A percentile compares a stretch with the other conserved stretches of the same genome.
phyloP scores from a whole-genome alignment of 2,113 vertebrate species.

The Macheiramphus alcinus region DNA sequence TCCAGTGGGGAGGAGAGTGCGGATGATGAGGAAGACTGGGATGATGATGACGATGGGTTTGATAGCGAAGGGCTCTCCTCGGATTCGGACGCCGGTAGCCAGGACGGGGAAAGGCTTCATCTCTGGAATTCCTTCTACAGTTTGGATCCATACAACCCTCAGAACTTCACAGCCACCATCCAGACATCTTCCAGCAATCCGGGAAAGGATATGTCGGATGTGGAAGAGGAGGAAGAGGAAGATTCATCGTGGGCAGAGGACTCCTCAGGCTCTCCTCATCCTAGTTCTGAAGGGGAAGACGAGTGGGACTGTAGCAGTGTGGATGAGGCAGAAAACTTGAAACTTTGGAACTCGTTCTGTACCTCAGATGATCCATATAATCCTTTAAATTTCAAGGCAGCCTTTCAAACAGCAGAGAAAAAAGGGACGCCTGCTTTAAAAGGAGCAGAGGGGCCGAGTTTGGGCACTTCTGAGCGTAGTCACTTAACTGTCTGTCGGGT shows the following conservation, averaged over 20 bases:
- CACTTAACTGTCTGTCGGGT: not conserved
- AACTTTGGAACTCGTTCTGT: constrained; percentile 85
- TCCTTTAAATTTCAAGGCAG: constrained; percentile 87
- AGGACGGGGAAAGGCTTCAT: constrained; percentile 67
- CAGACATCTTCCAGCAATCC: constrained; percentile 54
- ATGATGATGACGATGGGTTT: constrained; percentile 83
- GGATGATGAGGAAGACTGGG: constrained; percentile 69
- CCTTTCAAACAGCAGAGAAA: constrained; percentile 73
- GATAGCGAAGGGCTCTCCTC: constrained; percentile 83
- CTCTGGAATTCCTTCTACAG: constrained; percentile 84
- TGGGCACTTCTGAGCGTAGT: not conserved
- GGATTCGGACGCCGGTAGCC: constrained; percentile 58
- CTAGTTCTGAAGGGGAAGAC: constrained; percentile 57
- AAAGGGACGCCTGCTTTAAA: not conserved
- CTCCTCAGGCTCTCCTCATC: constrained; percentile 24
- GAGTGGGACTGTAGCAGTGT: constrained; percentile 75
- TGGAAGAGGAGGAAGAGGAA: not conserved
- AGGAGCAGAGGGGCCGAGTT: not conserved
- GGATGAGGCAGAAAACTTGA: constrained; percentile 82
- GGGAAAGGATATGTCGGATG: not conserved
- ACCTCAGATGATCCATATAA: constrained; percentile 87
- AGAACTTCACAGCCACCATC: constrained; percentile 84
- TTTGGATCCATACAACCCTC: constrained; percentile 86
- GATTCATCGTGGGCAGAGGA: constrained; percentile 18
- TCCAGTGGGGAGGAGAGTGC: constrained; percentile 75